A percentile compares a stretch with the other conserved stretches of the same genome.
Evolutionary conservation across 2,113 vertebrate species (phyloP).

Genomic region (Bathybates hornii): DNA sequence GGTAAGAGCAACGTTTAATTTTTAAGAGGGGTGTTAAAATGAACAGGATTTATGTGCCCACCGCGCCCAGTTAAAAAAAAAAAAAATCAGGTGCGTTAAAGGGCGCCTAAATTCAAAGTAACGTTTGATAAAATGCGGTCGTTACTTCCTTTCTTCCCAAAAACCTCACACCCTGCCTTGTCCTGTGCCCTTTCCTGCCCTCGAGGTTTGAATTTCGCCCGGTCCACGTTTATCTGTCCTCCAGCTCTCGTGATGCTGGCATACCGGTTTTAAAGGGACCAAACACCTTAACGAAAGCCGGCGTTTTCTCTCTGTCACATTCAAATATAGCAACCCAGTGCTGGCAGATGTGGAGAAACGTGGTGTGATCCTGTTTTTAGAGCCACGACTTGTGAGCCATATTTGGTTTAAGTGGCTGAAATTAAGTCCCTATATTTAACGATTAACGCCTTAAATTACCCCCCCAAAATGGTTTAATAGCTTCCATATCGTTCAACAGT

Average conservation of each 20-base stretch:
- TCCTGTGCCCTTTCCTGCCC: not conserved
- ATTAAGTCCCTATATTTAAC: not conserved
- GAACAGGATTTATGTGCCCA: not conserved
- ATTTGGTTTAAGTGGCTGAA: not conserved
- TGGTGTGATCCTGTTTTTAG: not conserved
- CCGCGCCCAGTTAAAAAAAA: not conserved
- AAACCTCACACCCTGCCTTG: not conserved
- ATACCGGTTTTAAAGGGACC: not conserved
- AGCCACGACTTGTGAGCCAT: not conserved
- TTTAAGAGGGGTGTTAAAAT: not conserved
- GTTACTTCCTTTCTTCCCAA: not conserved
- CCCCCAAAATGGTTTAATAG: not conserved
- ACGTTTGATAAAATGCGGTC: not conserved
- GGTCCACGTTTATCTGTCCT: not conserved
- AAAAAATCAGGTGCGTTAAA: not conserved
- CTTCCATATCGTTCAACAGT: not conserved
- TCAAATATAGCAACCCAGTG: not conserved
- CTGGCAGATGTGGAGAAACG: not conserved
- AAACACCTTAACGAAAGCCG: not conserved
- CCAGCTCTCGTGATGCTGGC: not conserved
- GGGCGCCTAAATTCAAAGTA: not conserved
- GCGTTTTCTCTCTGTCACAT: not conserved
- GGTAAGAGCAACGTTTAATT: conserved; percentile 15
- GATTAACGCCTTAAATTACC: not conserved
- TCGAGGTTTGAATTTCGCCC: not conserved